Evolutionary conservation across 2,113 vertebrate genomes (phyloP).

Genomic region (Mesembrinibis cayennensis): DNA sequence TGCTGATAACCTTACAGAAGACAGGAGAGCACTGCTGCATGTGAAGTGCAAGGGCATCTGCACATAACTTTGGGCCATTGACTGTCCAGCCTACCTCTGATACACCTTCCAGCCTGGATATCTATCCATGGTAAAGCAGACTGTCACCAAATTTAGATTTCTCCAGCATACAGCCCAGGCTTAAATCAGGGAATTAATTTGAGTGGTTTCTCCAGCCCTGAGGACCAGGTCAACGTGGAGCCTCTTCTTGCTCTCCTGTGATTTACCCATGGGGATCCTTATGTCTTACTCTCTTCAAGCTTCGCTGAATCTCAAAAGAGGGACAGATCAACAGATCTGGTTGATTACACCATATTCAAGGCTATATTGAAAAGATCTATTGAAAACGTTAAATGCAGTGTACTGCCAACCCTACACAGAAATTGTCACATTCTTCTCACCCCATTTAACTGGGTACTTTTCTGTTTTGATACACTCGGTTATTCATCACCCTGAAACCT

Average conservation of each 20-base stretch:
- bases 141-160: not conserved
- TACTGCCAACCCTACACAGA: not conserved
- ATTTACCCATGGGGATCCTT: not conserved
- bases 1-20: not conserved
- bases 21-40: accelerated
- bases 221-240: not conserved
- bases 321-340: accelerated
- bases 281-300: not conserved
- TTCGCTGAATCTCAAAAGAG: not conserved
- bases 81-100: not conserved
- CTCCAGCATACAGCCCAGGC: not conserved
- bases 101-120: not conserved
- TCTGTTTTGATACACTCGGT: not conserved
- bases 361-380: not conserved
- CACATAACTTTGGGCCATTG: not conserved
- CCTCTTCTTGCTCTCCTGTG: not conserved
- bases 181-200: not conserved
- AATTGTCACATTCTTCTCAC: not conserved
- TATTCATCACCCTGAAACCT: not conserved
- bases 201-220: not conserved
- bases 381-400: not conserved
- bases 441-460: not conserved
- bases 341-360: not conserved
- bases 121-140: not conserved
- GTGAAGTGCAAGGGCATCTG: not conserved